A percentile compares a stretch with the other conserved stretches of the same genome.
phyloP scores from a whole-genome alignment of 1,140 invertebrate species.

The Trichoplusia ni region DNA sequence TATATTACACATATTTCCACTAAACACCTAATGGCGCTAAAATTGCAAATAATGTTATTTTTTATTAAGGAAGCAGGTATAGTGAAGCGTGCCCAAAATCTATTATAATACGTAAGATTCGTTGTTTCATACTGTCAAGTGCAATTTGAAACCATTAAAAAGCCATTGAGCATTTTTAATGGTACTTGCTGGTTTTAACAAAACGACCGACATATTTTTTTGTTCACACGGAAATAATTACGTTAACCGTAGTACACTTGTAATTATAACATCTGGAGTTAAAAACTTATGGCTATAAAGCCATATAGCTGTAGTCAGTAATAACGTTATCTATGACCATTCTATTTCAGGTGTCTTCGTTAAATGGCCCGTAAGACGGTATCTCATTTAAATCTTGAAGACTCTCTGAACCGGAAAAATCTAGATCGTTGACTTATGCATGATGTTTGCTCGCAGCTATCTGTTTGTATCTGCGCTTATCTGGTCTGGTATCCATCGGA shows the following conservation, averaged over 20 bases:
- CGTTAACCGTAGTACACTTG: neutral
- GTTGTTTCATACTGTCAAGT: constrained; percentile 12
- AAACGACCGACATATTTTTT: constrained; percentile 28
- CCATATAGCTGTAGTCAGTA: too few species aligned
- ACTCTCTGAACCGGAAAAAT: constrained; percentile 12
- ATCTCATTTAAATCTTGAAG: neutral
- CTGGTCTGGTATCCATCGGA: constrained; percentile 56
- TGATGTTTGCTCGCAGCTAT: constrained; percentile 29
- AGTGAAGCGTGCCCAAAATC: neutral
- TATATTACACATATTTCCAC: too few species aligned
- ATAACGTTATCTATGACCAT: too few species aligned
- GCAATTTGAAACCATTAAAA: constrained; percentile 29
- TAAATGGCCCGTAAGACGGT: too few species aligned
- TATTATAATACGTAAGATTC: neutral
- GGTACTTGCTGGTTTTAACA: constrained; percentile 26
- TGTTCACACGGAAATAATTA: constrained; percentile 48
- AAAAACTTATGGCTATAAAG: neutral
- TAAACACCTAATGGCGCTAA: neutral
- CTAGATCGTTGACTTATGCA: constrained; percentile 28
- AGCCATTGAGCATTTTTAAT: constrained; percentile 27
- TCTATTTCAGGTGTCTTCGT: too few species aligned
- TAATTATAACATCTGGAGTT: constrained; percentile 4
- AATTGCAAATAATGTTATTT: too few species aligned
- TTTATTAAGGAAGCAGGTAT: neutral
- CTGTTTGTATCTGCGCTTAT: constrained; percentile 49